Evolutionary conservation across 2,113 vertebrate species (phyloP), one percentile per base, ranked within the genome.

Genomic region (Lates calcarifer): DNA sequence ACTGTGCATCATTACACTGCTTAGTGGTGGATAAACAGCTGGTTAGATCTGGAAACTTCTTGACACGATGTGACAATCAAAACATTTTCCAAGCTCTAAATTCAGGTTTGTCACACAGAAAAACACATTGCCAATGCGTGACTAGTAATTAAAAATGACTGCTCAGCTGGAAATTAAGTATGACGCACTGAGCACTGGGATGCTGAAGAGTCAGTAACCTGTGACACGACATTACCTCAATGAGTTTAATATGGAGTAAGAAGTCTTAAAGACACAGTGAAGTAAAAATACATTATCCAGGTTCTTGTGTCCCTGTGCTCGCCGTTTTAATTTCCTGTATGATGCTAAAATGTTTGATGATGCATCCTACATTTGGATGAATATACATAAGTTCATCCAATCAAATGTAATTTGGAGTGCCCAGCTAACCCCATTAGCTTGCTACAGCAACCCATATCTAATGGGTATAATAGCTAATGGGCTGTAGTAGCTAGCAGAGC

Each of bases 1-100:
- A 41, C 35, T 31, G 17, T n/a, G 31, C 55, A 82, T 60, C 47
- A 79, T 60, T 14, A 15, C 9, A 47, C 24, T 35, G 31, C 18
- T 67, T n/a, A 22, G 18, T 39, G 53, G 37, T 45, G 7, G 26
- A 78, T 47, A n/a, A 71, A 66, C 22, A 71, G 24, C 29, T 29
- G n/a, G 31, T 39, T 6, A 57, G 13, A 37, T 18, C 58, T 39
- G 39, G n/a, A 22, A 5, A 28, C 15, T 45, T 31, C 26, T 43
- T n/a, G 9, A 6, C 49, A 8, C 18, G 8, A 49, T 64, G 26
- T 14, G 37, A 8, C 7, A 39, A 39, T 39, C 39, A 9, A 41
- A 41, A 7, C 33, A 35, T 35, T 35, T 35, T 35, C 33, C 33
- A 41, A 47, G 43, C 6, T 20, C 15, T 47, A 47, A 17, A 17